These are phyloP conservation scores for Aphidius ervi DNA, from an alignment of 1,140 invertebrate genomes.

Conservation along the genomic window DNA sequence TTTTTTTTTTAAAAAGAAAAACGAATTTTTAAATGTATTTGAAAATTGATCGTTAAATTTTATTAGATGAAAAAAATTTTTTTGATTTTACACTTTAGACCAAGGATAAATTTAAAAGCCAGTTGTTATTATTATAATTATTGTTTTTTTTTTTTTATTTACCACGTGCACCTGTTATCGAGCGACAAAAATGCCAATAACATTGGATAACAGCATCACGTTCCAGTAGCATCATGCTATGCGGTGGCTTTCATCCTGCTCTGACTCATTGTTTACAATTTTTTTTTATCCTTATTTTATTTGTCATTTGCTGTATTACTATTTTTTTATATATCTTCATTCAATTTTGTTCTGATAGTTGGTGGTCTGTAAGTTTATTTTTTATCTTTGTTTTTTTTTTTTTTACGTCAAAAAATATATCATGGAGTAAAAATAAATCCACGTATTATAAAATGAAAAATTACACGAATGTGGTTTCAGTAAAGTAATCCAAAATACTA, in stretches of 20 bases:
- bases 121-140: not conserved
- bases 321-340: constrained; percentile 7
- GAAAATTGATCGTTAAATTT: too few species aligned
- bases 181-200: constrained; percentile 48
- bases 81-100: constrained; percentile 1
- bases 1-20: not conserved
- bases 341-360: not conserved
- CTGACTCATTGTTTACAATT: constrained; percentile 15
- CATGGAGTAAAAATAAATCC: too few species aligned
- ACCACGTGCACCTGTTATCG: constrained; percentile 43
- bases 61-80: too few species aligned
- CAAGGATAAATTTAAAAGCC: constrained; percentile 13
- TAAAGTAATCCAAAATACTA: constrained; percentile 62
- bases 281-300: constrained; percentile 6
- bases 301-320: too few species aligned
- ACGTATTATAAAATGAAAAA: not conserved
- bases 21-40: not conserved
- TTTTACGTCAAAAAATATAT: too few species aligned
- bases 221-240: constrained; percentile 27
- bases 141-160: constrained; percentile 14
- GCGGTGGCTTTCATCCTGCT: not conserved
- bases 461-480: constrained; percentile 33
- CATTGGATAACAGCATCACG: constrained; percentile 43
- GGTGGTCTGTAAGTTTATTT: not conserved
- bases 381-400: not conserved